These are phyloP conservation scores for Nebria brevicollis DNA, from an alignment of 2,888 invertebrate species.

Conservation along the genomic window DNA sequence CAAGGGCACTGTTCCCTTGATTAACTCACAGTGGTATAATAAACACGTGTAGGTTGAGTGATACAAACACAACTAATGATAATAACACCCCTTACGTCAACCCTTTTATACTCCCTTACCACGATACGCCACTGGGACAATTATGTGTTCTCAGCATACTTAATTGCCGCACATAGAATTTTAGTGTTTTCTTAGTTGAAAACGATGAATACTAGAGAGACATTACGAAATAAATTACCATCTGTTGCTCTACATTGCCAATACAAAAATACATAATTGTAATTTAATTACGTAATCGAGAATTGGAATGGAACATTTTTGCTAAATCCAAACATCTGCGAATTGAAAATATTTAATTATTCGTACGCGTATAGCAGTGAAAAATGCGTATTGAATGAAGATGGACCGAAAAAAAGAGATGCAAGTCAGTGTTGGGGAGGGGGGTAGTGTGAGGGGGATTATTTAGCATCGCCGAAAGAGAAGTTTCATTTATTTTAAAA, in stretches of 20 bases:
- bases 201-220: too few relatives aligned
- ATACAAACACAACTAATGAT: conserved; percentile 22
- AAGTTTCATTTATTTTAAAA: conserved; percentile 46
- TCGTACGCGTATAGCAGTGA: conserved; percentile 27
- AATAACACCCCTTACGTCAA: background rate
- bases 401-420: conserved; percentile 33
- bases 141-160: conserved; percentile 33
- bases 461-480: conserved; percentile 45
- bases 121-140: conserved; percentile 28
- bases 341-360: conserved; percentile 42
- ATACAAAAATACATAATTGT: too few relatives aligned
- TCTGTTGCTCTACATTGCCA: too few relatives aligned
- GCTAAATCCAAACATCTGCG: background rate
- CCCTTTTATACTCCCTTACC: conserved; percentile 9
- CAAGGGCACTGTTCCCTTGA: conserved; percentile 28
- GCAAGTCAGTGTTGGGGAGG: conserved; percentile 11
- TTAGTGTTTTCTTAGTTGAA: too few relatives aligned
- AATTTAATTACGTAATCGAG: background rate
- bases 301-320: background rate
- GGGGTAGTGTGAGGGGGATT: conserved; percentile 23
- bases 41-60: conserved; percentile 32
- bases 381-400: conserved; percentile 34
- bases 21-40: conserved; percentile 39
- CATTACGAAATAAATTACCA: too few relatives aligned
- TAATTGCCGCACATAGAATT: conserved; percentile 14